Conservation (phyloP, 1,140 invertebrate species). For the Drosophila auraria region DNA sequence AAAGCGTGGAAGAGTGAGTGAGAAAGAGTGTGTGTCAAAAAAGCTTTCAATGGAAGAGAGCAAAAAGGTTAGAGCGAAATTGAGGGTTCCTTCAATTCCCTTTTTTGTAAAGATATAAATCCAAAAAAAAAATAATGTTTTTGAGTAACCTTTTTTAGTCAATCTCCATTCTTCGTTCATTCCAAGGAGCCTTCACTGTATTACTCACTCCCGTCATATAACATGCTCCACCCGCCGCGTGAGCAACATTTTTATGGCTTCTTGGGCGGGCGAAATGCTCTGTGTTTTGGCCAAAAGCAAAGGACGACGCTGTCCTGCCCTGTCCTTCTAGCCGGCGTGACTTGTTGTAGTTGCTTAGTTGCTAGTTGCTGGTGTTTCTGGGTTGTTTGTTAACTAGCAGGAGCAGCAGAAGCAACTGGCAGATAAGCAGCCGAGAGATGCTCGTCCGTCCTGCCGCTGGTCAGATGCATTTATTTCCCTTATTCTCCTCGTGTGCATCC, state of each 20-base stretch:
- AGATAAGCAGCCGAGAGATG: slow-evolving; percentile 64
- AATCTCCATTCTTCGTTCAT: background rate
- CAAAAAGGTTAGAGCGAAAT: too few relatives aligned
- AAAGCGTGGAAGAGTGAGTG: too few relatives aligned
- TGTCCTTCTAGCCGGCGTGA: slow-evolving; percentile 48
- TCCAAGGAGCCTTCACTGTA: slow-evolving; percentile 5
- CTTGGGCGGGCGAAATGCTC: slow-evolving; percentile 44
- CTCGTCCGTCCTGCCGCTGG: slow-evolving; percentile 38
- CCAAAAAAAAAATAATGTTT: too few relatives aligned
- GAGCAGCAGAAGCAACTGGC: slow-evolving; percentile 38
- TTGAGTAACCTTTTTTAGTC: too few relatives aligned
- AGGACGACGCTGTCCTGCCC: slow-evolving; percentile 53
- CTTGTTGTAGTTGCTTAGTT: slow-evolving; percentile 35
- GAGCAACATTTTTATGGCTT: slow-evolving; percentile 79
- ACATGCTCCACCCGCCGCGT: slow-evolving; percentile 24
- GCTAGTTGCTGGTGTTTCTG: slow-evolving; percentile 33
- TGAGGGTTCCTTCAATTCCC: too few relatives aligned
- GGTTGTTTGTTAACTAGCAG: slow-evolving; percentile 64
- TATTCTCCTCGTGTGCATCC: slow-evolving; percentile 32
- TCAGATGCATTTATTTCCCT: slow-evolving; percentile 42
- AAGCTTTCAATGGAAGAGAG: too few relatives aligned
- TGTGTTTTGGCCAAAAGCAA: slow-evolving; percentile 49
- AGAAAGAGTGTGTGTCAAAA: too few relatives aligned
- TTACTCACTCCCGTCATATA: background rate
- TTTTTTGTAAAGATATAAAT: too few relatives aligned